A percentile compares a stretch with the other conserved stretches of the same genome.
These are phyloP conservation scores for Carettochelys insculpta DNA, from an alignment of 2,113 vertebrate species.

Conservation along the genomic window DNA sequence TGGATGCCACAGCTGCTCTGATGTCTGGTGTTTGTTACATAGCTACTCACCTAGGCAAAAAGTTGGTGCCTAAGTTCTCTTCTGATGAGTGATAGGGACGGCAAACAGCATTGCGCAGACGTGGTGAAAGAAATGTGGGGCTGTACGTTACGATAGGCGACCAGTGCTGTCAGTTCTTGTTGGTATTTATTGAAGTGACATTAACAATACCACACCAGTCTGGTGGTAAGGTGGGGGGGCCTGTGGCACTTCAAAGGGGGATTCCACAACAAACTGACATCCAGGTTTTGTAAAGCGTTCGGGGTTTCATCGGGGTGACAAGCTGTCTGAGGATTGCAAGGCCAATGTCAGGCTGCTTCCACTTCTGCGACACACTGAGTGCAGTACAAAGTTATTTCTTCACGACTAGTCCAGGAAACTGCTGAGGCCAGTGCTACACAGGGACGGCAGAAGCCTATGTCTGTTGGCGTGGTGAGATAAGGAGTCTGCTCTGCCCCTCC, in stretches of 20 bases:
- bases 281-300: neutral
- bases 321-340: constrained; percentile 12
- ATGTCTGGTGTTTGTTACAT: constrained; percentile 69
- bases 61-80: constrained; percentile 66
- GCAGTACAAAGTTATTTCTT: neutral
- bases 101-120: neutral
- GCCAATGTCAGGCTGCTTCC: neutral
- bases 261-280: neutral
- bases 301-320: neutral
- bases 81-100: constrained; percentile 50
- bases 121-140: neutral
- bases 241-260: neutral
- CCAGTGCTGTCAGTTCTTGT: constrained; percentile 45
- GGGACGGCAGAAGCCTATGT: neutral
- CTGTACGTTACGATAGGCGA: constrained; percentile 45
- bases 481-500: neutral
- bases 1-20: constrained; percentile 63
- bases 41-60: constrained; percentile 55
- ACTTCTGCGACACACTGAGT: neutral
- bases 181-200: constrained; percentile 71
- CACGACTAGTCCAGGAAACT: neutral
- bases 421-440: neutral
- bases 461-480: neutral
- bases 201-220: constrained; percentile 37
- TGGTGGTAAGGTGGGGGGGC: constrained; percentile 30